Conservation (phyloP, 1,140 invertebrate genomes). For the Microplitis demolitor region DNA sequence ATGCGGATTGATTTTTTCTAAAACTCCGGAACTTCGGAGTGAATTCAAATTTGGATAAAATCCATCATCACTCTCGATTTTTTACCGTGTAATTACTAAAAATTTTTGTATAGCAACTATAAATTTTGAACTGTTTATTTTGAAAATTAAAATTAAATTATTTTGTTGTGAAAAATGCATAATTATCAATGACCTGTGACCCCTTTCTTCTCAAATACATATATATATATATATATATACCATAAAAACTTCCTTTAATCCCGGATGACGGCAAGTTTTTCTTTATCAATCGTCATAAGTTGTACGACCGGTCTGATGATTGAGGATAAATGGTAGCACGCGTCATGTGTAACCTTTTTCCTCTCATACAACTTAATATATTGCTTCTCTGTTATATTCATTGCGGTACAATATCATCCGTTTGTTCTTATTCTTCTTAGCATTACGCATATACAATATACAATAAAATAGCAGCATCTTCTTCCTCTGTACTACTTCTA, state of each 20-base stretch:
- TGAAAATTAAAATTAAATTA: background rate
- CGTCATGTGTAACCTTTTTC: slow-evolving; percentile 51
- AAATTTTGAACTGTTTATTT: background rate
- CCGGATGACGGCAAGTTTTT: slow-evolving; percentile 54
- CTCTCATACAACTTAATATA: background rate
- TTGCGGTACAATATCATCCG: background rate
- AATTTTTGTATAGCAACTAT: too few relatives aligned
- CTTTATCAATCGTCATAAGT: slow-evolving; percentile 55
- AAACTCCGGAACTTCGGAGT: too few relatives aligned
- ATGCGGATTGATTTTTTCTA: too few relatives aligned
- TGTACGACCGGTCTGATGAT: slow-evolving; percentile 52
- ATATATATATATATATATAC: background rate
- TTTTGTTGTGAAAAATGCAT: too few relatives aligned
- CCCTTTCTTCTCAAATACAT: background rate
- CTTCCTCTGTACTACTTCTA: too few relatives aligned
- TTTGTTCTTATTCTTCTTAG: slow-evolving; percentile 1
- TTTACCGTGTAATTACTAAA: too few relatives aligned
- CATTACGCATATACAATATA: background rate
- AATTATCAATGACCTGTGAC: background rate
- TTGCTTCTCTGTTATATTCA: background rate
- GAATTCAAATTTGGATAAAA: too few relatives aligned
- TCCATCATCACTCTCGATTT: background rate
- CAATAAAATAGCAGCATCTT: too few relatives aligned
- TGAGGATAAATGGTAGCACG: slow-evolving; percentile 60
- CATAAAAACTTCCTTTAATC: slow-evolving; percentile 32